Conservation (phyloP, 2,113 vertebrate genomes). For the Melozone crissalis region DNA sequence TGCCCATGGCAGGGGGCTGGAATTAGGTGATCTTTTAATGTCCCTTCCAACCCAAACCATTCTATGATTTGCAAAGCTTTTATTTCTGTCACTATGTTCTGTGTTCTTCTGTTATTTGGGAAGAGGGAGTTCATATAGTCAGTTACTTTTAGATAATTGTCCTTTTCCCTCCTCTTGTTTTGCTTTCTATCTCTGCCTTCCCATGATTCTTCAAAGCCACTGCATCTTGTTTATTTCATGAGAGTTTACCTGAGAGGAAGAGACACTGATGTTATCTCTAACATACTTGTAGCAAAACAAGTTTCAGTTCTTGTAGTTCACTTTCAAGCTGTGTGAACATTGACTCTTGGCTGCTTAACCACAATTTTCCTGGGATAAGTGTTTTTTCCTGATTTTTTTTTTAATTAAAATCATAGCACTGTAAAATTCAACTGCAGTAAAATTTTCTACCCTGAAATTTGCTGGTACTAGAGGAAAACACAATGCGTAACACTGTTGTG, state of each 20-base stretch:
- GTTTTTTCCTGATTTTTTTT: neutral
- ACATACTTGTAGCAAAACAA: neutral
- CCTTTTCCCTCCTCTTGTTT: rapidly evolving
- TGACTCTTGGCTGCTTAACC: neutral
- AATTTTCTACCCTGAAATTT: neutral
- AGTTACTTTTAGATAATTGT: neutral
- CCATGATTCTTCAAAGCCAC: neutral
- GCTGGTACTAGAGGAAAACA: neutral
- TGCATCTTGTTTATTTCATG: neutral
- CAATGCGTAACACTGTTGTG: neutral
- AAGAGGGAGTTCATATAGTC: neutral
- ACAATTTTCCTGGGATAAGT: neutral
- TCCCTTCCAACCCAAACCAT: neutral
- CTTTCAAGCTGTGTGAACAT: neutral
- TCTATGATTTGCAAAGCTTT: neutral
- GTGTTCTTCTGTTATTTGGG: neutral
- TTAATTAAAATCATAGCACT: neutral
- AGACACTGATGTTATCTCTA: neutral
- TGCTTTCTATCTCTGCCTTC: neutral
- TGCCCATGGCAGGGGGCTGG: neutral
- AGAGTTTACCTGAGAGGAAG: neutral
- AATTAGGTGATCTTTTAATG: neutral
- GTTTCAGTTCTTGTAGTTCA: neutral
- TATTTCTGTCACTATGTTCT: neutral
- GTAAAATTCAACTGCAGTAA: neutral